Conservation (phyloP, 2,888 invertebrate species). For the Blastobasis adustella region DNA sequence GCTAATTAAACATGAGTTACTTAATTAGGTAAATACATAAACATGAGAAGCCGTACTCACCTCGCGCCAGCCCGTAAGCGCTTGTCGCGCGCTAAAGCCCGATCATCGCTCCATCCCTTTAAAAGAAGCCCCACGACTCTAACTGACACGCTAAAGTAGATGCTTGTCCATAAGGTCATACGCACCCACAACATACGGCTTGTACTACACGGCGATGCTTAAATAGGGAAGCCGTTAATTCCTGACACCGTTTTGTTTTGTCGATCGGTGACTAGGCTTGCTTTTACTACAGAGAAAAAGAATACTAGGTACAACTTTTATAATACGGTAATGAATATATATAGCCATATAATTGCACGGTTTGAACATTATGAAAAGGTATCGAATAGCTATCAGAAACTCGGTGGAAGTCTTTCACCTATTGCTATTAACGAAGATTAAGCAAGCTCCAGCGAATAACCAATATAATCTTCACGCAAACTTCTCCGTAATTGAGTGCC, state of each 20-base stretch:
- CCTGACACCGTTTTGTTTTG: too few relatives aligned
- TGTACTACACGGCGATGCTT: too few relatives aligned
- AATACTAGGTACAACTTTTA: too few relatives aligned
- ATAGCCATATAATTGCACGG: too few relatives aligned
- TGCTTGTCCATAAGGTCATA: slow-evolving; percentile 38
- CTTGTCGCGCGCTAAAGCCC: slow-evolving; percentile 38
- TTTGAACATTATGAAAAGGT: too few relatives aligned
- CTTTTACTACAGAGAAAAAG: too few relatives aligned
- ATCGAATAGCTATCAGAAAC: slow-evolving; percentile 16
- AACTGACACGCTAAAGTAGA: slow-evolving; percentile 31
- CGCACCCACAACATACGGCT: too few relatives aligned
- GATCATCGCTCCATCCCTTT: slow-evolving; percentile 58
- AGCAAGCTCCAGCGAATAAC: slow-evolving; percentile 40
- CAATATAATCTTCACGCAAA: slow-evolving; percentile 42
- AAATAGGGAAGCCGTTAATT: too few relatives aligned
- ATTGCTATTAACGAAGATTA: slow-evolving; percentile 50
- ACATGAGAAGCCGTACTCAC: slow-evolving; percentile 29
- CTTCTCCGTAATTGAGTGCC: slow-evolving; percentile 35
- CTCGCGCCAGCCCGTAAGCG: slow-evolving; percentile 27
- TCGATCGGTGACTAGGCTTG: too few relatives aligned
- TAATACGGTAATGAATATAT: too few relatives aligned
- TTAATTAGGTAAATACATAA: slow-evolving; percentile 21
- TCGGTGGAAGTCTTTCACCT: slow-evolving; percentile 27
- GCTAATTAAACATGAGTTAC: slow-evolving; percentile 19
- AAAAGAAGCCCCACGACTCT: slow-evolving; percentile 55